A percentile compares a stretch with the other conserved stretches of the same genome.
phyloP scores from a whole-genome alignment of 2,888 invertebrate genomes.

The Coelinius sp. region DNA sequence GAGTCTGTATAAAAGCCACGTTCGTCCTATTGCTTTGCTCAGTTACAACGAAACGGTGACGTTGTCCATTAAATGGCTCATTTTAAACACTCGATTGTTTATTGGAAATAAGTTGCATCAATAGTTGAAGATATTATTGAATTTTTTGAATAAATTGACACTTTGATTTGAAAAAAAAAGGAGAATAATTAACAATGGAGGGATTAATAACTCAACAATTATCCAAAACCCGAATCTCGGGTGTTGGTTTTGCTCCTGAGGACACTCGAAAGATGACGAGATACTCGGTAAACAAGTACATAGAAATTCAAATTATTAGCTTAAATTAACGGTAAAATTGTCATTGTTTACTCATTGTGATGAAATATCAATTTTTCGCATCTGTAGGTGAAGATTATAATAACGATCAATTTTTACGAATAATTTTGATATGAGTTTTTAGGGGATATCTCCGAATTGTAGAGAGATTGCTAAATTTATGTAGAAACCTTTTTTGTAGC shows the following conservation, averaged over 20 bases:
- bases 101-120: background rate
- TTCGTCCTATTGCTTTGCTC: constrained; percentile 20
- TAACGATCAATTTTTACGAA: too few species aligned
- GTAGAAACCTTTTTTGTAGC: too few species aligned
- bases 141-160: background rate
- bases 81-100: background rate
- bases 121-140: background rate
- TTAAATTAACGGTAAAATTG: too few species aligned
- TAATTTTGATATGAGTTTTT: too few species aligned
- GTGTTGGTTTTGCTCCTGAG: constrained; percentile 54
- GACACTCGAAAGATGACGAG: constrained; percentile 57
- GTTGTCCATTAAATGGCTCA: constrained; percentile 4
- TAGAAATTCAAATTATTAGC: too few species aligned
- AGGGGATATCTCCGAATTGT: too few species aligned
- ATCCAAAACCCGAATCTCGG: constrained; percentile 17
- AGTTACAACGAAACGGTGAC: constrained; percentile 20
- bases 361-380: too few species aligned
- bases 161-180: background rate
- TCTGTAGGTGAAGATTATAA: too few species aligned
- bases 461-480: too few species aligned
- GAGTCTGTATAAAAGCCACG: constrained; percentile 27
- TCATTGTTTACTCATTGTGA: too few species aligned
- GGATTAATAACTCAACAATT: constrained; percentile 11
- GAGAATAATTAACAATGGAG: constrained; percentile 6
- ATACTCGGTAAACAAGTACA: constrained; percentile 62